These are phyloP conservation scores for Bufo gargarizans DNA, from an alignment of 2,113 vertebrate genomes.

Conservation along the genomic window DNA sequence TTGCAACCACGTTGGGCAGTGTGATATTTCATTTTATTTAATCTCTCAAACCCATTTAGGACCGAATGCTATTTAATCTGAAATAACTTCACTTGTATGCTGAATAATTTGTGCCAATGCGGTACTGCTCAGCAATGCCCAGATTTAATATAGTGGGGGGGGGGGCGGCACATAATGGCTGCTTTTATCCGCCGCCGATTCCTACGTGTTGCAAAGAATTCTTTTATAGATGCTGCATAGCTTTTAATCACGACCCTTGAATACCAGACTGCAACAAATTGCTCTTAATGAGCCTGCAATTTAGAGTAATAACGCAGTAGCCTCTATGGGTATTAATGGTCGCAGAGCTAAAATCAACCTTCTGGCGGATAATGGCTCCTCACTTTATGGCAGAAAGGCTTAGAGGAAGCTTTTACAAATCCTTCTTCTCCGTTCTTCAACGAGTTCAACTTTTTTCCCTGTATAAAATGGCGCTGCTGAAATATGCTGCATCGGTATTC, in stretches of 20 bases:
- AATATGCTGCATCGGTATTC: too few species aligned
- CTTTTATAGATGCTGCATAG: background rate
- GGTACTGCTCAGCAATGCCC: background rate
- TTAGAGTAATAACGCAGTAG: background rate
- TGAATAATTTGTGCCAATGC: background rate
- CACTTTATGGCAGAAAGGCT: background rate
- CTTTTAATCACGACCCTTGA: background rate
- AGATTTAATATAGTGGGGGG: background rate
- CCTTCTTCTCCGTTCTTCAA: background rate
- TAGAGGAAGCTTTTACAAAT: background rate
- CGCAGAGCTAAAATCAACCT: background rate
- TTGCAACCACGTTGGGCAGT: background rate
- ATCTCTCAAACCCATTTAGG: background rate
- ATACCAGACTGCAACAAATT: background rate
- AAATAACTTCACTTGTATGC: background rate
- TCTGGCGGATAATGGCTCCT: background rate
- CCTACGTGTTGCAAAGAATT: background rate
- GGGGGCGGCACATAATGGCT: background rate
- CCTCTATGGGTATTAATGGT: background rate
- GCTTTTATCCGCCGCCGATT: background rate
- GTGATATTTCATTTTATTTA: background rate
- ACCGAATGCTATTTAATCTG: background rate
- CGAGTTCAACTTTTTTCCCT: background rate
- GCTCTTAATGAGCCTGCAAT: background rate
- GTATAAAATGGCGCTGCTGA: too few species aligned